Evolutionary conservation across 2,888 invertebrate species (phyloP).

Genomic region (Sminthurides aquaticus): DNA sequence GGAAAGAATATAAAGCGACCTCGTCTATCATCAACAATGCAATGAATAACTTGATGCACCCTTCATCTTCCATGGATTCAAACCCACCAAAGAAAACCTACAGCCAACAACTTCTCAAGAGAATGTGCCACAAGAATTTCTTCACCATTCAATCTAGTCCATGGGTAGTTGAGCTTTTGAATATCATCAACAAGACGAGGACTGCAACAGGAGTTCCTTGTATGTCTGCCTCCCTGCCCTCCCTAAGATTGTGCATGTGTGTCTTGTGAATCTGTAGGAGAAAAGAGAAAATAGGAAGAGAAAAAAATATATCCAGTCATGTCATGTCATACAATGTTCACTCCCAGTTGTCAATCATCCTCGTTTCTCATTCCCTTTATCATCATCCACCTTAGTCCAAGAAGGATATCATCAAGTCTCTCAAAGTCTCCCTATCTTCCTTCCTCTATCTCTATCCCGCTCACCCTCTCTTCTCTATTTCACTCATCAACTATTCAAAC

Average conservation of each 20-base stretch:
- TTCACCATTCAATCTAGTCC: too few relatives aligned
- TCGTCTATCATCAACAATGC: too few relatives aligned
- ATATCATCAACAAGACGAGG: too few relatives aligned
- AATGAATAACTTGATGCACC: too few relatives aligned
- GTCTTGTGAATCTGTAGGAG: neutral
- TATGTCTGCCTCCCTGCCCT: too few relatives aligned
- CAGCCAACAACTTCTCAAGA: too few relatives aligned
- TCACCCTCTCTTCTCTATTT: neutral
- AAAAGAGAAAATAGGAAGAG: slow-evolving; percentile 12
- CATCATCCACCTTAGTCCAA: slow-evolving; percentile 22
- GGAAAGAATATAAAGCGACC: too few relatives aligned
- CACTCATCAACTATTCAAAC: slow-evolving; percentile 23
- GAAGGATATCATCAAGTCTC: slow-evolving; percentile 23
- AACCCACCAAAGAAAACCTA: too few relatives aligned
- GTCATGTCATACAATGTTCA: slow-evolving; percentile 44
- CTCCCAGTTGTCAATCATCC: slow-evolving; percentile 44
- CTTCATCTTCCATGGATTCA: too few relatives aligned
- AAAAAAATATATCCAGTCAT: slow-evolving; percentile 41
- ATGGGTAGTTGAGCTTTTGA: too few relatives aligned
- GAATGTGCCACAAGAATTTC: too few relatives aligned
- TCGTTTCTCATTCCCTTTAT: slow-evolving; percentile 34
- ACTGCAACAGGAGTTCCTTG: too few relatives aligned
- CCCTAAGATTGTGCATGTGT: neutral
- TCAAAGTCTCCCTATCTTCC: slow-evolving; percentile 18
- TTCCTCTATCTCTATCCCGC: slow-evolving; percentile 12